Percentiles rank a stretch among this genome's conserved stretches.
phyloP scores from a whole-genome alignment of 1,140 invertebrate species.

The Doryteuthis pealeii region DNA sequence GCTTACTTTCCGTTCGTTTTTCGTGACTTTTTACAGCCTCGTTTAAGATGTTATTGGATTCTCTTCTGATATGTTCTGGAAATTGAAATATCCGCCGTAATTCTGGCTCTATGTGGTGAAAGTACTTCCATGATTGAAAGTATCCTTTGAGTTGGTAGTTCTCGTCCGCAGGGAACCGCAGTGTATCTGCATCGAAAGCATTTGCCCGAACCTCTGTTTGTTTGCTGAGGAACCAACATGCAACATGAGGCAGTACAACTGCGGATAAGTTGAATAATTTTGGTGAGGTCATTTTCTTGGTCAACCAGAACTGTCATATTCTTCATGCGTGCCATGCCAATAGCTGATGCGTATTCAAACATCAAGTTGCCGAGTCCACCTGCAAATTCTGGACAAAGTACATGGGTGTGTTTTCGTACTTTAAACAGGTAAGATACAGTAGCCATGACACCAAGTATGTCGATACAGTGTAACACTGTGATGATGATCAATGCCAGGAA shows the following conservation, averaged over 20 bases:
- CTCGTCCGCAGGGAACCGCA: conserved; percentile 8
- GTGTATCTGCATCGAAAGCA: conserved; percentile 20
- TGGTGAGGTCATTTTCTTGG: neutral
- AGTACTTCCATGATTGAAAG: conserved; percentile 35
- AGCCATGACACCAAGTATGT: neutral
- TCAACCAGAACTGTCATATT: conserved; percentile 12
- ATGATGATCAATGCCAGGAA: neutral
- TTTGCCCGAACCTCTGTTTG: conserved; percentile 16
- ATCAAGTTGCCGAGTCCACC: conserved; percentile 32
- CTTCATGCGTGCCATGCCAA: conserved; percentile 24
- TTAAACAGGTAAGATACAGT: neutral
- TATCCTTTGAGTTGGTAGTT: conserved; percentile 21
- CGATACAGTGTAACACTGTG: neutral
- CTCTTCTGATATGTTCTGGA: conserved; percentile 11
- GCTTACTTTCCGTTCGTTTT: conserved; percentile 4
- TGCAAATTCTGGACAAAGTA: conserved; percentile 26
- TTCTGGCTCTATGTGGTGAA: conserved; percentile 18
- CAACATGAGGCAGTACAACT: neutral
- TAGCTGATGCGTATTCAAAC: conserved; percentile 31
- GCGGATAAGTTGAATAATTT: neutral
- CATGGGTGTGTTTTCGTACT: neutral
- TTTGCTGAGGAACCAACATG: neutral
- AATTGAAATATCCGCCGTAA: conserved; percentile 28
- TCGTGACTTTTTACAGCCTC: conserved; percentile 7
- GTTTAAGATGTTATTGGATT: conserved; percentile 16